Evolutionary conservation across 2,888 invertebrate genomes (phyloP), one percentile per base, ranked within the genome.

Genomic region (Bombyx huttoni): DNA sequence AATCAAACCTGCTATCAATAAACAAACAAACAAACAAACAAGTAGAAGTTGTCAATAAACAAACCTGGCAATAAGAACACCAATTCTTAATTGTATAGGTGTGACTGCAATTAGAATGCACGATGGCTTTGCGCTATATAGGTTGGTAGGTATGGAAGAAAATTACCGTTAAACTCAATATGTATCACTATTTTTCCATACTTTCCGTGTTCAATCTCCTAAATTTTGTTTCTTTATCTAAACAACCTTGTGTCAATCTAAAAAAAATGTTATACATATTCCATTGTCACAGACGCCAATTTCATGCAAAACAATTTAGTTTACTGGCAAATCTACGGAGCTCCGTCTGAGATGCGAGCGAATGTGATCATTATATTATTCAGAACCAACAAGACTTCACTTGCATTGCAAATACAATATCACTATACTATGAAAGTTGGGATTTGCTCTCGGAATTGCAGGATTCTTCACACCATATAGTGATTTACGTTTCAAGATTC

Each of bases 401-500:
- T 72, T 70, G 71, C 65, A 66, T 61, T 63, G 70, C 64, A 61
- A 69, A 68, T 65, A 68, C 68, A 73, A 65, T 40, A 40, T 24
- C 24, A 5, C 24, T 24, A 24, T 24, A 24, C 24, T 24, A 24
- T 13, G 47, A 52, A 52, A 48, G 14, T 7, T 34, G 13, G 65
- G 74, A 78, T 78, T 77, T 78, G 75, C 78, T 66, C 67, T 63
- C 64, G 65, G 63, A 72, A 70, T 73, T 68, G 72, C 70, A 65
- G 62, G 61, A 60, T 70, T 68, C 65, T 64, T 58, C 62, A 66
- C 64, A 63, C 63, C 68, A 69, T 64, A 70, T 56, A 60, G 70
- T 76, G 79, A 78, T 80, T 78, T 78, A 80, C 73, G 73, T 63
- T 66, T 66, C 66, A 75, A 78, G 75, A 79, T 80, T 76, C 75